Evolutionary conservation across 2,113 vertebrate genomes (phyloP).

Genomic region (Rutilus rutilus): DNA sequence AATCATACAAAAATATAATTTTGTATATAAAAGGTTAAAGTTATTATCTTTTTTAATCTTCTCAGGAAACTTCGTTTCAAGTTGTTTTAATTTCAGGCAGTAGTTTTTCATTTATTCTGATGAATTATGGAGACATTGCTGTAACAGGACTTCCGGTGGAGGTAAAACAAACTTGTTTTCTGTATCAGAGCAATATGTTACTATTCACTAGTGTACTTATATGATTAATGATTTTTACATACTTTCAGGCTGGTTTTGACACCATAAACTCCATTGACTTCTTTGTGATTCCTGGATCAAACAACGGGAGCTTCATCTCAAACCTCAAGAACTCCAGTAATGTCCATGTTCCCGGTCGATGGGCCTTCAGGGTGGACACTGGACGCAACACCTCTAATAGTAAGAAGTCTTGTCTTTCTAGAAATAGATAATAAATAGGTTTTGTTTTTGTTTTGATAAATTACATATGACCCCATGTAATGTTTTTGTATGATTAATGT

Average conservation of each 20-base stretch:
- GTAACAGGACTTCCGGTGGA: neutral
- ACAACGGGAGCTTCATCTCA: too few species aligned
- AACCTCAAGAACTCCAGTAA: too few species aligned
- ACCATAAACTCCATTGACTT: too few species aligned
- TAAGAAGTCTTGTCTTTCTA: too few species aligned
- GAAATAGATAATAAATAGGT: too few species aligned
- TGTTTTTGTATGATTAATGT: neutral
- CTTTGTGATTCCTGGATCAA: too few species aligned
- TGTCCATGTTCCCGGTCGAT: too few species aligned
- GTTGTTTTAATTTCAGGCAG: conserved; percentile 52
- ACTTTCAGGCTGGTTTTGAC: too few species aligned
- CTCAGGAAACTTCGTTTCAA: conserved; percentile 61
- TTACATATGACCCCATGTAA: neutral
- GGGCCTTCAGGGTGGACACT: too few species aligned
- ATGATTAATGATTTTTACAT: neutral
- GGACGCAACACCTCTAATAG: too few species aligned
- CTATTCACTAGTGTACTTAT: neutral
- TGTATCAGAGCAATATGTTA: too few species aligned
- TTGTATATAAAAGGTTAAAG: neutral
- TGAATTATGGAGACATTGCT: conserved; percentile 2
- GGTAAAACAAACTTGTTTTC: neutral
- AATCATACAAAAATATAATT: neutral
- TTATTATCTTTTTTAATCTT: neutral
- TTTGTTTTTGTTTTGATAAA: too few species aligned
- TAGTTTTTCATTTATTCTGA: conserved; percentile 46